Evolutionary conservation across 2,888 invertebrate genomes (phyloP), one percentile per base, ranked within the genome.

Genomic region (Tachina lurida): DNA sequence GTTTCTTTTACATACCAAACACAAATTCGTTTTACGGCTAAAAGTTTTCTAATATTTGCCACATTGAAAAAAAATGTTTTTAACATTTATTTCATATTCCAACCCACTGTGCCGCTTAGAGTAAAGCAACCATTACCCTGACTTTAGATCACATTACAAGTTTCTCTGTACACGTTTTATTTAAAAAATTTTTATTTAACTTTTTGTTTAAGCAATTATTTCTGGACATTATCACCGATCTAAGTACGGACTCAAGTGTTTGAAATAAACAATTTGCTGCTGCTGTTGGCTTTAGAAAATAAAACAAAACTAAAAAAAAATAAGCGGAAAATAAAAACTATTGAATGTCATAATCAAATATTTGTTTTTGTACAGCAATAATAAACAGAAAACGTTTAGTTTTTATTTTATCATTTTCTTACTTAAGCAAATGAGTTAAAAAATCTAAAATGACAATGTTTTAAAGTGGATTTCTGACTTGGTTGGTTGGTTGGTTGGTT

Each of bases 281-380:
- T 31, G 31, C 5, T 67, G 83, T 73, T 81, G 67, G 31, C 58
- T 79, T 63, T 39, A 12, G 19, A 54, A 31, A 31, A 71, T 15
- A 58, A 67, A 49, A 73, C 13, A 65, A 19, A 22, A 49, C 2
- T 19, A 22, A 60, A 49, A 58, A 77, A 58, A 58, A 77, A 56
- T 22, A 19, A 22, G 41, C 31, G n/a, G n/a, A 60, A 41, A 49
- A 77, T 49, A 60, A 77, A 58, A 68, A 47, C 47, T 68, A 81
- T 81, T 81, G 80, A 74, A 81, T 74, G 52, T 81, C 74, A 81
- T 74, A 81, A 68, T 81, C 80, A 81, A 81, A 81, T 81, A 81
- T 81, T 74, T 81, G 19, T 43, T 60, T 60, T 74, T 74, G 8
- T 68, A 19, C 17, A 56, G 45, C 56, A 31, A 60, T 4, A 67